These are phyloP conservation scores for Melitaea athalia DNA, from an alignment of 2,888 invertebrate genomes.

Conservation along the genomic window DNA sequence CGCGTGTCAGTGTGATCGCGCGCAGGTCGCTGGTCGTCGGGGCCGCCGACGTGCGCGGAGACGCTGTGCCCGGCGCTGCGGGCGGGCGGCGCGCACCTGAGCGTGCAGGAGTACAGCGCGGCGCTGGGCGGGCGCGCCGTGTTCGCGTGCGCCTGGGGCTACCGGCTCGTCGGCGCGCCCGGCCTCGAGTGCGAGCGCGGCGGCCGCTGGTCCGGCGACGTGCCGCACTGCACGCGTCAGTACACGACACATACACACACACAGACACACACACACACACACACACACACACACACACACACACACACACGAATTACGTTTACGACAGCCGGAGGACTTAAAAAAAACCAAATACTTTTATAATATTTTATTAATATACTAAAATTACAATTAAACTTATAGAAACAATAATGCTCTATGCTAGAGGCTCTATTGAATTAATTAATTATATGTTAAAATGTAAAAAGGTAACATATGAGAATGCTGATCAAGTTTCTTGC, in stretches of 20 bases:
- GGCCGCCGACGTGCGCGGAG: conserved; percentile 87
- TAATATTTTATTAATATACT: too few relatives aligned
- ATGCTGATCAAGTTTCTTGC: too few relatives aligned
- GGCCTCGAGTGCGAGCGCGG: conserved; percentile 90
- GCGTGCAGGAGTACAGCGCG: conserved; percentile 89
- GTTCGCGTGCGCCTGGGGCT: conserved; percentile 93
- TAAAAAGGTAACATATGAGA: too few relatives aligned
- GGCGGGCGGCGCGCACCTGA: conserved; percentile 86
- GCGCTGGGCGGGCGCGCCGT: conserved; percentile 90
- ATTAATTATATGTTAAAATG: too few relatives aligned
- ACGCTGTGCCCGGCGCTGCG: conserved; percentile 89
- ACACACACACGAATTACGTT: too few relatives aligned
- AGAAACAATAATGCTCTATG: too few relatives aligned
- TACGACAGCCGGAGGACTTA: too few relatives aligned
- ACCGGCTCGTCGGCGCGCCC: conserved; percentile 88
- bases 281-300: too few relatives aligned
- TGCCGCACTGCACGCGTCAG: conserved; percentile 90
- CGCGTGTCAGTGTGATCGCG: background rate
- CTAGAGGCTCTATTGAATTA: too few relatives aligned
- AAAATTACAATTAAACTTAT: too few relatives aligned
- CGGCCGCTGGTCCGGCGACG: conserved; percentile 89
- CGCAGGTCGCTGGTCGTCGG: conserved; percentile 89
- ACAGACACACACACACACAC: too few relatives aligned
- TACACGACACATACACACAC: conserved; percentile 18
- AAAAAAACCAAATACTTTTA: too few relatives aligned